Evolutionary conservation across 2,888 invertebrate genomes (phyloP), one percentile per base, ranked within the genome.

Genomic region (Eupithecia pulchellata): DNA sequence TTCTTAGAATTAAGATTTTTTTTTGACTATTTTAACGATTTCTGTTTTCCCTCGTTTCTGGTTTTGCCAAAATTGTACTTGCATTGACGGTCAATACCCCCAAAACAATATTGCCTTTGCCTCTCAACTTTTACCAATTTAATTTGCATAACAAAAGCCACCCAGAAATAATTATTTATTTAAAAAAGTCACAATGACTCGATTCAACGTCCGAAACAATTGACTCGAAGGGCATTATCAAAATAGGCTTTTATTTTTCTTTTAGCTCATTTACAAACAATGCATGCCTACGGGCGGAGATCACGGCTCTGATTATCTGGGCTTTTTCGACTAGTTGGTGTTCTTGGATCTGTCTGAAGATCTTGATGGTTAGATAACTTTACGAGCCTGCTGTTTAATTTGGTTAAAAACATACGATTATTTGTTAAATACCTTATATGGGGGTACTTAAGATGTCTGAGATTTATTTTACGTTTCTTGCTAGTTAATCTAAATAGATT

Each of bases 191-290:
- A 81, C 82, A 82, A 82, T 78, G 78, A 79, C 79, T 78, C 79
- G 79, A 84, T 84, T 77, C 81, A 82, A 82, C 78, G 75, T 77
- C 78, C 79, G 68, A 82, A 81, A 87, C 87, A 85, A 85, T 85
- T 83, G 82, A 73, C 76, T 75, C 76, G 77, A 79, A 79, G 82
- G 78, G 81, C 81, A 82, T 82, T 84, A 87, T 85, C 83, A 83
- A 86, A 61, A 84, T 82, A 82, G 82, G 75, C 79, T 79, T 82
- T 86, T 85, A 84, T 84, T 87, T 87, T 89, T 88, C 82, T 87
- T 86, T 85, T 81, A 80, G 84, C 83, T 87, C 90, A 91, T 92
- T 91, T 90, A 87, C 91, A 91, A 92, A 92, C 91, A 92, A 91
- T 92, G 86, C 86, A 84, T 86, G 87, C 84, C 82, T 82, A 79